Evolutionary conservation across 2,797 vertebrate genomes (phyloP), one percentile per base, ranked within the genome.

Genomic region (Pseudochirops corinnae): DNA sequence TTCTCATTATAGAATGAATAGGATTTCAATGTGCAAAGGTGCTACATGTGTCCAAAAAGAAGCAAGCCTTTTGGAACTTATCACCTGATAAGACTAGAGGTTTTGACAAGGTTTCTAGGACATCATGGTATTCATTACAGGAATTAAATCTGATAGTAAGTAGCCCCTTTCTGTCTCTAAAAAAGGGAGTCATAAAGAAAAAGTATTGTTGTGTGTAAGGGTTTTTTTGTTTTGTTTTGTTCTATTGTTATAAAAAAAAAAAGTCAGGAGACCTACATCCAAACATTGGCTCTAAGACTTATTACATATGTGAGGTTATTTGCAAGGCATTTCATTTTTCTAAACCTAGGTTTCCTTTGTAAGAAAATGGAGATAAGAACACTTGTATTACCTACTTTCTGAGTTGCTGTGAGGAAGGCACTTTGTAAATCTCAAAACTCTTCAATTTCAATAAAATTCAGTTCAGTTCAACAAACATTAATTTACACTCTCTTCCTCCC

Each of bases 21-120:
- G n/a, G 21, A 7, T 31, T 74, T 46, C 67, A 82, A 46, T 9
- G 21, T 82, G 18, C 39, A 82, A 82, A 10, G 14, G 13, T 82
- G 9, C 24, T 12, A 7, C 39, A 87, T 26, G 39, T 3, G 24
- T 87, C 39, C 18, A 46, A 46, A 87, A 46, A 26, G 39, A 87
- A n/a, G 31, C 3, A 2, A 21, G 16, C 0, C n/a, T 6, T 46
- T 82, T 82, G 24, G 67, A 82, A 87, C 39, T 87, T 3, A 87
- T 24, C 0, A 5, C 2, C 13, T 5, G 52, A 0, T 0, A 11
- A 90, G 14, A 13, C 9, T 52, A 29, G 31, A 0, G 0, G 9
- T 82, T 50, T 55, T 18, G 24, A 1, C 0, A 87, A 24, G 1
- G n/a, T 92, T 46, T 33, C 62, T 92, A 33, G n/a, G 5, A 3